Percentiles rank a stretch among this genome's conserved stretches.
Evolutionary conservation across 2,888 invertebrate species (phyloP).

Genomic region (Patella depressa): DNA sequence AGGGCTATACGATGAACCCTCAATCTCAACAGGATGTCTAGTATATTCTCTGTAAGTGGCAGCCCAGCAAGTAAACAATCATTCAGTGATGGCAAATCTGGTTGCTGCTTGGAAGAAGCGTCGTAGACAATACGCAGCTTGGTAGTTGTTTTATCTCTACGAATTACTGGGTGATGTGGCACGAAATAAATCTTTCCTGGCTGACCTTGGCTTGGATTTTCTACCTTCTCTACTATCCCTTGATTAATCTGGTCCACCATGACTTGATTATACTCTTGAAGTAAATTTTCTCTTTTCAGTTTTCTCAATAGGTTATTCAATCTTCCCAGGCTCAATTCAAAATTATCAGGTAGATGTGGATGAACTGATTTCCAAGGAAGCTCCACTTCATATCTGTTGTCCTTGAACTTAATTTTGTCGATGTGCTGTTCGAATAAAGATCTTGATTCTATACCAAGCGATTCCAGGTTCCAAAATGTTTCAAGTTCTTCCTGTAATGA

Average conservation of each 20-base stretch:
- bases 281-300: too few species aligned
- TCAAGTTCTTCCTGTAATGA: not conserved
- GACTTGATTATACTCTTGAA: not conserved
- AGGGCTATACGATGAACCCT: not conserved
- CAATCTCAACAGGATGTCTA: not conserved
- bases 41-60: not conserved
- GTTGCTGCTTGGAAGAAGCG: not conserved
- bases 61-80: not conserved
- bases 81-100: not conserved
- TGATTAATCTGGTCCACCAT: not conserved
- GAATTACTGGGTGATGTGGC: not conserved
- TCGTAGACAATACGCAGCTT: not conserved
- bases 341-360: not conserved
- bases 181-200: too few species aligned
- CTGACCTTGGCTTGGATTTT: not conserved
- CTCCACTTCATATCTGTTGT: not conserved
- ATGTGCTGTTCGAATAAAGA: not conserved
- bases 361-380: not conserved
- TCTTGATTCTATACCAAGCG: too few species aligned
- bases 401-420: not conserved
- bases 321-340: not conserved
- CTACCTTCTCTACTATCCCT: not conserved
- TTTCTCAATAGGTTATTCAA: not conserved
- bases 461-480: not conserved
- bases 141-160: not conserved